Evolutionary conservation across 1,140 invertebrate genomes (phyloP).

Genomic region (Oncopodura yosiiana): DNA sequence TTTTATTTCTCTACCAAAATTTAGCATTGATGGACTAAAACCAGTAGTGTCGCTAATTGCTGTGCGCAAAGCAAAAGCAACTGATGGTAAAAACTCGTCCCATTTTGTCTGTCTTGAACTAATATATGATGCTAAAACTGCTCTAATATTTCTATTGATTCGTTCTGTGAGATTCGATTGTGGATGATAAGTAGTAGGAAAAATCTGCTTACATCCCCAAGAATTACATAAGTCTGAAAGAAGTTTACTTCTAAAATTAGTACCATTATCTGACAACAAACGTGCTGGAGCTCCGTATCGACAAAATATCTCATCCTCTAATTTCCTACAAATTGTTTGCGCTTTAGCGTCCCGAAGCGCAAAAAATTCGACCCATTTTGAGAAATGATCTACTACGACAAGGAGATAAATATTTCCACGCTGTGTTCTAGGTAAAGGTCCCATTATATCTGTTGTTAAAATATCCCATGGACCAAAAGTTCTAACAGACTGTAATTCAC

Average conservation of each 20-base stretch:
- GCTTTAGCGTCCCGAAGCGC: slow-evolving; percentile 19
- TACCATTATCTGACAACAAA: slow-evolving; percentile 36
- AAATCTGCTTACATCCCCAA: slow-evolving; percentile 26
- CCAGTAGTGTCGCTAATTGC: slow-evolving; percentile 38
- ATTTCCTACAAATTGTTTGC: slow-evolving; percentile 13
- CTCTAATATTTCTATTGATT: slow-evolving; percentile 41
- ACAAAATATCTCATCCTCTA: slow-evolving; percentile 35
- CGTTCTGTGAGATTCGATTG: slow-evolving; percentile 41
- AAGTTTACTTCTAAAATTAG: slow-evolving; percentile 27
- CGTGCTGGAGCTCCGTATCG: slow-evolving; percentile 34
- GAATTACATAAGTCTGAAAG: slow-evolving; percentile 10
- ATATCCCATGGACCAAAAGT: slow-evolving; percentile 30
- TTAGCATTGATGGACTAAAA: slow-evolving; percentile 39
- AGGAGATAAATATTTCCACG: slow-evolving; percentile 26
- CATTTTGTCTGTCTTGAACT: slow-evolving; percentile 37
- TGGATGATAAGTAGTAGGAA: slow-evolving; percentile 39
- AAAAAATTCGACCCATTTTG: slow-evolving; percentile 34
- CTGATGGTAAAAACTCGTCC: slow-evolving; percentile 37
- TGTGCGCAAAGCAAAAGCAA: slow-evolving; percentile 42
- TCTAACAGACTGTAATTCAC: background rate
- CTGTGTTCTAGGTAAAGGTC: slow-evolving; percentile 28
- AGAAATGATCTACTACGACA: slow-evolving; percentile 33
- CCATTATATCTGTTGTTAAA: slow-evolving; percentile 33
- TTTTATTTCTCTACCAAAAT: slow-evolving; percentile 38
- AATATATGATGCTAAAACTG: slow-evolving; percentile 38